phyloP scores from a whole-genome alignment of 1,140 invertebrate genomes.

The Atta texana region DNA sequence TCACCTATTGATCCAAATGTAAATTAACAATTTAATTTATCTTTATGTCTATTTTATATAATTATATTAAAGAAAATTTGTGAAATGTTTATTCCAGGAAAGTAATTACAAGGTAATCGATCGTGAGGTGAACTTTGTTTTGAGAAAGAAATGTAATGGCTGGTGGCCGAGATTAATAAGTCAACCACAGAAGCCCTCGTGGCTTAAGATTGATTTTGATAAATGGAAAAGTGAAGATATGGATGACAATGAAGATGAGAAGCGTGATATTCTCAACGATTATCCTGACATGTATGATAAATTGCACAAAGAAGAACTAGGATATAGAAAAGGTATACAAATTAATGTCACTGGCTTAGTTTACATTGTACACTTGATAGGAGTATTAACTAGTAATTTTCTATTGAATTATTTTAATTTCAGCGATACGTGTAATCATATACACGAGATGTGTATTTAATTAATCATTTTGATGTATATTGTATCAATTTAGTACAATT shows the following conservation, averaged over 20 bases:
- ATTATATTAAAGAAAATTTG: slow-evolving; percentile 30
- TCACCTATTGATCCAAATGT: slow-evolving; percentile 90
- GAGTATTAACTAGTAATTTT: no score
- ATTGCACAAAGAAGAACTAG: slow-evolving; percentile 92
- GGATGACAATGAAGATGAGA: slow-evolving; percentile 88
- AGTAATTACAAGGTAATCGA: slow-evolving; percentile 89
- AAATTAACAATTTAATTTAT: not conserved
- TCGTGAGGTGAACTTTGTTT: slow-evolving; percentile 91
- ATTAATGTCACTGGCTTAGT: not conserved
- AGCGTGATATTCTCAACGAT: slow-evolving; percentile 90
- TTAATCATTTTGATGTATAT: no score
- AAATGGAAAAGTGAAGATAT: slow-evolving; percentile 87
- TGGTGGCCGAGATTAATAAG: slow-evolving; percentile 95
- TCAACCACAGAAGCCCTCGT: slow-evolving; percentile 93
- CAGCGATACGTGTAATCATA: no score
- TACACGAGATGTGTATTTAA: no score
- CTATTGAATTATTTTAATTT: no score
- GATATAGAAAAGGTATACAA: slow-evolving; percentile 89
- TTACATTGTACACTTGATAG: no score
- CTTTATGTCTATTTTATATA: slow-evolving; percentile 31
- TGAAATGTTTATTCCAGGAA: slow-evolving; percentile 81
- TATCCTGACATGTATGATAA: slow-evolving; percentile 92
- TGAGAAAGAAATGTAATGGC: slow-evolving; percentile 90
- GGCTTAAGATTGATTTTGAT: slow-evolving; percentile 91
- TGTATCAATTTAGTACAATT: no score